Conservation (phyloP, 2,113 vertebrate species). For the Osmerus eperlanus region DNA sequence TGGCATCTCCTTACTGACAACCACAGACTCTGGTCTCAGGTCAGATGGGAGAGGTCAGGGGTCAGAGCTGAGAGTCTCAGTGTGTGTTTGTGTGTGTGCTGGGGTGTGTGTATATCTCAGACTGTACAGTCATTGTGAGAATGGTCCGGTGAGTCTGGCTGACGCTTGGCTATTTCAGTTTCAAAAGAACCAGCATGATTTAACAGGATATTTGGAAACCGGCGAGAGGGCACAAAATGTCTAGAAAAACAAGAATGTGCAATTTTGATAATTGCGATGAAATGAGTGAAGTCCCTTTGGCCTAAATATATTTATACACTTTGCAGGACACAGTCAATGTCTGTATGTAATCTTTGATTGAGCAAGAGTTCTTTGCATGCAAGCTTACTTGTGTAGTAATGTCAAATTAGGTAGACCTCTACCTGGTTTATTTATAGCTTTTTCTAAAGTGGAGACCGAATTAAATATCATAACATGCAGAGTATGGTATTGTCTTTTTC, state of each 20-base stretch:
- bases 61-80: slow-evolving; percentile 40
- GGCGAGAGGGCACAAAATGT: slow-evolving; percentile 23
- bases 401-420: slow-evolving; percentile 18
- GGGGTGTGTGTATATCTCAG: slow-evolving; percentile 4
- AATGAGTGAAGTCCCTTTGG: slow-evolving; percentile 40
- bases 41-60: slow-evolving; percentile 25
- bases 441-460: slow-evolving; percentile 37
- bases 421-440: slow-evolving; percentile 39
- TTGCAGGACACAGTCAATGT: not conserved
- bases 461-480: slow-evolving; percentile 24
- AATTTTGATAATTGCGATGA: slow-evolving; percentile 25
- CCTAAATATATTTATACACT: slow-evolving; percentile 28
- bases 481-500: slow-evolving; percentile 52
- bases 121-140: slow-evolving; percentile 48
- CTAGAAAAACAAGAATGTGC: slow-evolving; percentile 27
- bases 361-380: not conserved
- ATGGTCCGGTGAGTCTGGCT: slow-evolving; percentile 41
- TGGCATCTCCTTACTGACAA: not conserved
- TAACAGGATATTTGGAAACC: slow-evolving; percentile 48
- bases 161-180: slow-evolving; percentile 52
- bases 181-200: slow-evolving; percentile 58
- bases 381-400: not conserved
- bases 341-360: slow-evolving; percentile 26
- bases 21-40: not conserved
- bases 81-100: not conserved